A percentile compares a stretch with the other conserved stretches of the same genome.
Evolutionary conservation across 2,113 vertebrate species (phyloP).

Genomic region (Scartelaos histophorus): DNA sequence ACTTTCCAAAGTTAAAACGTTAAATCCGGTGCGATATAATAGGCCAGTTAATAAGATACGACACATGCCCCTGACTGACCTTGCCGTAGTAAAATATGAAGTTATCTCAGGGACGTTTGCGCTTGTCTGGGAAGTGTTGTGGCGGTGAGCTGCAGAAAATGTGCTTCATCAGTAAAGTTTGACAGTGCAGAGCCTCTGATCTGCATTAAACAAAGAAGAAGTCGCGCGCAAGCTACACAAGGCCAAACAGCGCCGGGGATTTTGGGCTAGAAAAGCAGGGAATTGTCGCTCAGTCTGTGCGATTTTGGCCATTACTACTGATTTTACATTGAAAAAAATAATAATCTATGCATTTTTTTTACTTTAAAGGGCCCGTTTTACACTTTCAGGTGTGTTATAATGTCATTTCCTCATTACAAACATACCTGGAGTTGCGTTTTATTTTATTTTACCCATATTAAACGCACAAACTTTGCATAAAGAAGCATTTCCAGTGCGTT

Average conservation of each 20-base stretch:
- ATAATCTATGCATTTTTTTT: too few relatives aligned
- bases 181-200: constrained; percentile 45
- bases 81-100: constrained; percentile 39
- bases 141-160: constrained; percentile 22
- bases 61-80: constrained; percentile 36
- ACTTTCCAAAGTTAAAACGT: not conserved
- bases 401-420: too few relatives aligned
- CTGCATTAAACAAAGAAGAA: constrained; percentile 40
- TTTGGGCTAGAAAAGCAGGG: not conserved
- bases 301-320: too few relatives aligned
- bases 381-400: too few relatives aligned
- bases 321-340: too few relatives aligned
- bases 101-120: constrained; percentile 41
- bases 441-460: too few relatives aligned
- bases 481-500: too few relatives aligned
- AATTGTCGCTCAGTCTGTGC: not conserved
- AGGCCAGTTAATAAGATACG: not conserved
- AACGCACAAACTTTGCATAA: too few relatives aligned
- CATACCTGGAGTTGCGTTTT: too few relatives aligned
- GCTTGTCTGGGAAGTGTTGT: constrained; percentile 40
- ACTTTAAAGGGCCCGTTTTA: too few relatives aligned
- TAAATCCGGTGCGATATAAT: too few relatives aligned
- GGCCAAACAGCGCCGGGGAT: not conserved
- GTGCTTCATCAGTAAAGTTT: constrained; percentile 68
- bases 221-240: not conserved